phyloP scores from a whole-genome alignment of 2,888 invertebrate genomes.

The Leuctra nigra region DNA sequence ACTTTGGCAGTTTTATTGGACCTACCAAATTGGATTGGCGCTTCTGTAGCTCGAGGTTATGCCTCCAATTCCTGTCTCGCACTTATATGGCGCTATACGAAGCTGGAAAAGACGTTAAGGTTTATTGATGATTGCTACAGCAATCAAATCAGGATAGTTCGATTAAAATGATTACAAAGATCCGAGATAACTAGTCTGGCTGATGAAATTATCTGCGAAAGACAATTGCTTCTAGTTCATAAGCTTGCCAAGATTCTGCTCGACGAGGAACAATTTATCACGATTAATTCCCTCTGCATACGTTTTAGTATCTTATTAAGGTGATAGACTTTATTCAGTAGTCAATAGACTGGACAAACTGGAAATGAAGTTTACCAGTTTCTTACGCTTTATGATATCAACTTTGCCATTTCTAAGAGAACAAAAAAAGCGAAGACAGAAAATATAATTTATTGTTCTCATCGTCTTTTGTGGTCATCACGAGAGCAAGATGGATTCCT shows the following conservation, averaged over 20 bases:
- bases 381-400: slow-evolving; percentile 7
- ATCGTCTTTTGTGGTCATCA: slow-evolving; percentile 5
- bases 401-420: background rate
- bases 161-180: too few species aligned
- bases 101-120: background rate
- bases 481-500: slow-evolving; percentile 2
- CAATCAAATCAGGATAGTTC: too few species aligned
- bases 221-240: too few species aligned
- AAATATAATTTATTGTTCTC: slow-evolving; percentile 15
- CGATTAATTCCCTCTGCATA: too few species aligned
- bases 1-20: slow-evolving; percentile 33
- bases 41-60: slow-evolving; percentile 27
- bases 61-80: background rate
- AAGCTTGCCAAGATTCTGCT: too few species aligned
- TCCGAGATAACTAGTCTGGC: too few species aligned
- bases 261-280: too few species aligned
- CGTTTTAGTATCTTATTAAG: slow-evolving; percentile 16
- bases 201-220: too few species aligned
- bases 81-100: background rate
- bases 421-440: slow-evolving; percentile 1
- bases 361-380: slow-evolving; percentile 6
- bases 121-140: background rate
- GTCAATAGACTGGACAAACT: slow-evolving; percentile 13
- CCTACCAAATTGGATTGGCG: slow-evolving; percentile 35
- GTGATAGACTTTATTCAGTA: background rate